Conservation (phyloP, 2,888 invertebrate genomes). For the Hypena proboscidalis region DNA sequence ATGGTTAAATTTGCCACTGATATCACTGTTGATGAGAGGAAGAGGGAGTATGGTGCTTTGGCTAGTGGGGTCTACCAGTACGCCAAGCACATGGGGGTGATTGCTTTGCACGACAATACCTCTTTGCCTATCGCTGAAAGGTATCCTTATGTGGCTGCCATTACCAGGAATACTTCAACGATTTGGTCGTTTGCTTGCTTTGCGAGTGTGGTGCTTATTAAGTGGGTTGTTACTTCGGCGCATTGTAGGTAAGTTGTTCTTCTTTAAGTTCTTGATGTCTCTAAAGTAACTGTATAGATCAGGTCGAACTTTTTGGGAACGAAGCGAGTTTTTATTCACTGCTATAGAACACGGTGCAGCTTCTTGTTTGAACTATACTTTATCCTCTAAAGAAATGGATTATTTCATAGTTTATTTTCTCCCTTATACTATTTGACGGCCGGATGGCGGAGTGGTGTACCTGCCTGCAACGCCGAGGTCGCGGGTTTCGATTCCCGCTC, state of each 20-base stretch:
- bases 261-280: neutral
- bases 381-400: too few species aligned
- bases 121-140: constrained; percentile 44
- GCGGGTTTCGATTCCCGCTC: too few species aligned
- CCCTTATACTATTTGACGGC: too few species aligned
- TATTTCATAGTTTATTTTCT: too few species aligned
- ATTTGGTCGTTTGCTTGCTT: constrained; percentile 71
- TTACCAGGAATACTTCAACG: constrained; percentile 57
- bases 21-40: constrained; percentile 64
- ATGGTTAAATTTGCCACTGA: constrained; percentile 79
- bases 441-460: too few species aligned
- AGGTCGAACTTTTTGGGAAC: neutral
- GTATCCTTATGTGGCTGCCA: constrained; percentile 70
- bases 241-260: constrained; percentile 64
- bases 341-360: too few species aligned
- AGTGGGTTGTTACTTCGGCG: constrained; percentile 71
- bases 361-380: too few species aligned
- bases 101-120: constrained; percentile 53
- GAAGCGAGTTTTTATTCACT: neutral
- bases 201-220: constrained; percentile 64
- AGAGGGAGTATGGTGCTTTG: constrained; percentile 42
- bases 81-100: constrained; percentile 59
- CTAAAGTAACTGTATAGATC: neutral
- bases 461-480: too few species aligned
- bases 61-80: constrained; percentile 50